These are phyloP conservation scores for Aurelia sp. DNA, from an alignment of 30 jellyfish, hydroid and myxozoan species.

Conservation along the genomic window DNA sequence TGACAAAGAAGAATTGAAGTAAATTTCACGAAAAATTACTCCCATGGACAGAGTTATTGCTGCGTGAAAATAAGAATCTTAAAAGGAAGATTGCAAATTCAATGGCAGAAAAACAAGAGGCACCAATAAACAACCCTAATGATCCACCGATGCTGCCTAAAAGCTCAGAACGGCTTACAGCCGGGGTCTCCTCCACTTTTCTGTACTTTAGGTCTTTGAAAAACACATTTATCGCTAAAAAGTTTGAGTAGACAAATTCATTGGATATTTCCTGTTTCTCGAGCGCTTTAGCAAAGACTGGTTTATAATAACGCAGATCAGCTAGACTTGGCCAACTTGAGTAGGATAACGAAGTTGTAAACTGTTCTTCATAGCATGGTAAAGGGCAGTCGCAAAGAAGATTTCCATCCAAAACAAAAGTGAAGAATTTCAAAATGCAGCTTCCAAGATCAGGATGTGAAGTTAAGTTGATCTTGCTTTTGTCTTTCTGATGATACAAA, in stretches of 20 bases:
- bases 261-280: conserved; percentile 31
- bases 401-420: neutral
- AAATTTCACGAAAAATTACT: too few species aligned
- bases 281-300: conserved; percentile 32
- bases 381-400: conserved; percentile 31
- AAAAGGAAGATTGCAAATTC: conserved; percentile 19
- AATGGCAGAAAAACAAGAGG: conserved; percentile 37
- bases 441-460: neutral
- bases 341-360: neutral
- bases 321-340: conserved; percentile 49
- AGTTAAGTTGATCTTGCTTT: too few species aligned
- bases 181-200: conserved; percentile 20
- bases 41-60: too few species aligned
- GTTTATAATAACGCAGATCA: conserved; percentile 20
- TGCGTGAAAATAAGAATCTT: neutral
- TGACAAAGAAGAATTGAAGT: too few species aligned
- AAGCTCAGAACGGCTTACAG: neutral
- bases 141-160: conserved; percentile 58
- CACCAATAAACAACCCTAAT: conserved; percentile 48
- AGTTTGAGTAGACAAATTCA: conserved; percentile 32
- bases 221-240: conserved; percentile 15
- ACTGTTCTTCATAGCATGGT: conserved; percentile 45
- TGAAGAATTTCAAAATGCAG: neutral
- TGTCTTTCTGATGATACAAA: conserved; percentile 6
- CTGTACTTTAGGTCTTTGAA: conserved; percentile 12